Base-by-base conservation (phyloP, 2,888 invertebrate species). In the Dasypolia templi region DNA sequence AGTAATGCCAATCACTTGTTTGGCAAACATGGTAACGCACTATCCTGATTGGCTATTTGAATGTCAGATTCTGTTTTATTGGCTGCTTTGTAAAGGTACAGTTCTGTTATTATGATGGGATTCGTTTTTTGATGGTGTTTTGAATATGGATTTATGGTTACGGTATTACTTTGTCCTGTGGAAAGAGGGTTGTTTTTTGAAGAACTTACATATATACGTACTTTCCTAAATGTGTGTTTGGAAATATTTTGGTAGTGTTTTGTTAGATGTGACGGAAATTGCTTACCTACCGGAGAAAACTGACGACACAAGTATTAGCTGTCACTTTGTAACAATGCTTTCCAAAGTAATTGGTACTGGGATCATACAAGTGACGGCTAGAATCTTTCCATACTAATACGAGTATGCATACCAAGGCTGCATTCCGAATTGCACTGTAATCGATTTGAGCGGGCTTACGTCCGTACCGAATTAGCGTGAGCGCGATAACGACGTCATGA, bases 31-130 rank as follows among this genome's bases (percentile, higher is more conserved):
- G 51, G n/a, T 3, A 64, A 61, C 35, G 83, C 81, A 81, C 83
- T 81, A 70, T 69, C 29, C 6, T 56, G 69, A 81, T 81, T 81
- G 79, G 49, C 56, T 29, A 66, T 73, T 77, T 82, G 53, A 71
- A 58, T 77, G 46, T 58, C 29, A 77, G 44, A 72, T 80, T 79
- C n/a, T 35, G 65, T 72, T 81, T 83, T 83, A 83, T 80, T 63
- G 56, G 11, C 42, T 59, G 69, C 59, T 51, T 78, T 67, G 11
- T 66, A 58, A 65, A 66, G 72, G 64, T 82, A 77, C 17, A 46
- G 61, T 53, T 56, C 39, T 51, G 44, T 82, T 82, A 62, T 46
- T 65, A 42, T 42, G 65, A 69, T 69, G 3, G 56, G n/a, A 53
- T 81, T 59, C 32, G 62, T 76, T 76, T 81, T 64, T 59, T 64